A percentile compares a stretch with the other conserved stretches of the same genome.
These are phyloP conservation scores for Daboia siamensis DNA, from an alignment of 2,113 vertebrate genomes.

Conservation along the genomic window DNA sequence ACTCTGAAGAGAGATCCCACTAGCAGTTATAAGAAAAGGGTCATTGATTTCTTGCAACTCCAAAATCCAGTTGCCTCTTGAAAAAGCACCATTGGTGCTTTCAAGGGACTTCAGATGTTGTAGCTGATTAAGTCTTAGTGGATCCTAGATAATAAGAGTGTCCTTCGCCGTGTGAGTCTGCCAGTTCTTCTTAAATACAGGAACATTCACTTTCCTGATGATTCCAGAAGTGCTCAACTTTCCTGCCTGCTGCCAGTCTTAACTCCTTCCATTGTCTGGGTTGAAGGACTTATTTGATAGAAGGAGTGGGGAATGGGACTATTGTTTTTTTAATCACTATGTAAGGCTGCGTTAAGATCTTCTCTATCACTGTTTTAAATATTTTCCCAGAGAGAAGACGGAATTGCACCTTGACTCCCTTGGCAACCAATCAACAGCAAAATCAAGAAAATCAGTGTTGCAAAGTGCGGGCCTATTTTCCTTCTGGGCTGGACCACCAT, in stretches of 20 bases:
- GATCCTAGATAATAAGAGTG: neutral
- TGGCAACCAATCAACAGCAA: slow-evolving; percentile 85
- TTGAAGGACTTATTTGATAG: neutral
- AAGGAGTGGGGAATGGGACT: neutral
- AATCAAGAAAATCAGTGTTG: slow-evolving; percentile 82
- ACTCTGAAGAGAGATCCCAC: no score
- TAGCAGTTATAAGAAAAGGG: no score
- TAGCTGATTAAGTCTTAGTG: neutral
- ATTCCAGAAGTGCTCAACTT: neutral
- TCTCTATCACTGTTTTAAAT: slow-evolving; percentile 19
- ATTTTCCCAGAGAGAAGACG: slow-evolving; percentile 76
- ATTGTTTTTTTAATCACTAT: neutral
- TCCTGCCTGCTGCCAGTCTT: neutral
- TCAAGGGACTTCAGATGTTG: neutral
- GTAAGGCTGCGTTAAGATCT: neutral
- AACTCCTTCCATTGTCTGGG: neutral
- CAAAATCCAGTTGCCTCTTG: no score
- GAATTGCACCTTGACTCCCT: slow-evolving; percentile 80
- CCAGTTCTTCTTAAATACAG: neutral
- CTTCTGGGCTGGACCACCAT: slow-evolving; percentile 81
- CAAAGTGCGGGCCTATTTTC: slow-evolving; percentile 79
- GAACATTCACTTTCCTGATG: neutral
- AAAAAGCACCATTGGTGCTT: neutral
- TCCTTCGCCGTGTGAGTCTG: neutral
- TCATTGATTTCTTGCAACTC: no score